Evolutionary conservation across 1,140 invertebrate species (phyloP).

Genomic region (Nautilus pompilius): DNA sequence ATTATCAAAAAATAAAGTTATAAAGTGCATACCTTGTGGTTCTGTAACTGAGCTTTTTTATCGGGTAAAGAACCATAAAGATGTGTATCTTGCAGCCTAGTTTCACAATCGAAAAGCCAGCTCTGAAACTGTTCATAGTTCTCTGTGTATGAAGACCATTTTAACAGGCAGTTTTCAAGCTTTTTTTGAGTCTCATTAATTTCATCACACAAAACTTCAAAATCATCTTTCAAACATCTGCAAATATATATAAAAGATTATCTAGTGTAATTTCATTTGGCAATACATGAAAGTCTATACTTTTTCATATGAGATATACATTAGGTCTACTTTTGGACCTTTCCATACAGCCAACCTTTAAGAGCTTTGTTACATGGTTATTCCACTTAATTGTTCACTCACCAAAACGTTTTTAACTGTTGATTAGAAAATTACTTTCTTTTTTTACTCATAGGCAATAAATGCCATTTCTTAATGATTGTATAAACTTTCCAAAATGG

Average conservation of each 20-base stretch:
- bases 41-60: conserved; percentile 89
- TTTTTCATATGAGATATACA: no score
- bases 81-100: conserved; percentile 87
- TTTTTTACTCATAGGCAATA: no score
- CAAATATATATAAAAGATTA: conserved; percentile 6
- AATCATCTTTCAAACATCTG: conserved; percentile 74
- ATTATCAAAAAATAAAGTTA: not conserved
- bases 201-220: conserved; percentile 67
- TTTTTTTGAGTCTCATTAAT: conserved; percentile 79
- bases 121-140: conserved; percentile 78
- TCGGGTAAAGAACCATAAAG: conserved; percentile 87
- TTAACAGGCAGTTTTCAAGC: conserved; percentile 79
- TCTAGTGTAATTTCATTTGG: no score
- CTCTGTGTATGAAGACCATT: conserved; percentile 51
- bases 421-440: no score
- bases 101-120: conserved; percentile 88
- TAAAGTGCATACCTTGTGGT: conserved; percentile 71
- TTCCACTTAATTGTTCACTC: no score
- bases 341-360: no score
- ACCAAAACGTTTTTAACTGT: no score
- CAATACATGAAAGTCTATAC: no score
- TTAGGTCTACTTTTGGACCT: no score
- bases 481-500: no score
- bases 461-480: no score
- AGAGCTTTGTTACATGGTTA: no score